Percentiles rank a stretch among this genome's conserved stretches.
These are phyloP conservation scores for Takifugu bimaculatus DNA, from an alignment of 2,113 vertebrate species.

Conservation along the genomic window DNA sequence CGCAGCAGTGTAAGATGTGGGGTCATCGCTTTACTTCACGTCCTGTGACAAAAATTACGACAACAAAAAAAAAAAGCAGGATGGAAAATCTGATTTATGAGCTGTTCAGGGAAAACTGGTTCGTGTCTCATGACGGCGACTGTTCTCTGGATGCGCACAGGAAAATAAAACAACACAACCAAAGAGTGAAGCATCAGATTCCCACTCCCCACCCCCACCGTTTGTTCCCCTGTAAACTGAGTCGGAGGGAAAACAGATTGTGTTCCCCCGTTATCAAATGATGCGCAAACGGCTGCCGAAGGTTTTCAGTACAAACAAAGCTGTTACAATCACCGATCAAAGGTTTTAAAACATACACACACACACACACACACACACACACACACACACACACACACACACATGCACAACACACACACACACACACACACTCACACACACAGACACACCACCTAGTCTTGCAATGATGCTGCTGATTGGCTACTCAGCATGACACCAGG, in stretches of 20 bases:
- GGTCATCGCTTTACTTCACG: too few relatives aligned
- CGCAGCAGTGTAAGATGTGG: too few relatives aligned
- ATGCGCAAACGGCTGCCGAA: neutral
- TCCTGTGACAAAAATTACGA: too few relatives aligned
- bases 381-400: conserved; percentile 16
- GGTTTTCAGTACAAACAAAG: conserved; percentile 8
- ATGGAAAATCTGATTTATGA: too few relatives aligned
- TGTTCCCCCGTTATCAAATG: neutral
- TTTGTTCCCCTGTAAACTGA: conserved; percentile 16
- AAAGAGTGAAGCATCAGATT: too few relatives aligned
- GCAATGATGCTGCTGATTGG: conserved; percentile 36
- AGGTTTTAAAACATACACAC: conserved; percentile 37
- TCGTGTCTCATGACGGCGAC: too few relatives aligned
- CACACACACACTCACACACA: conserved; percentile 7
- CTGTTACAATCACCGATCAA: conserved; percentile 23
- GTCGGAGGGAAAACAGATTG: neutral
- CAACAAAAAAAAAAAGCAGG: too few relatives aligned
- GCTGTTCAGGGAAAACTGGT: too few relatives aligned
- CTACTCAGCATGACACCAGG: conserved; percentile 26
- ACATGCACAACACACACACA: conserved; percentile 9
- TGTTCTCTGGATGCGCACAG: too few relatives aligned
- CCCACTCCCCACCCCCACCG: too few relatives aligned
- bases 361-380: conserved; percentile 15
- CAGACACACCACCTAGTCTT: neutral
- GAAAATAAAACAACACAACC: too few relatives aligned